A percentile compares a stretch with the other conserved stretches of the same genome.
Evolutionary conservation across 2,888 invertebrate genomes (phyloP).

Genomic region (Eupeodes latifasciatus): DNA sequence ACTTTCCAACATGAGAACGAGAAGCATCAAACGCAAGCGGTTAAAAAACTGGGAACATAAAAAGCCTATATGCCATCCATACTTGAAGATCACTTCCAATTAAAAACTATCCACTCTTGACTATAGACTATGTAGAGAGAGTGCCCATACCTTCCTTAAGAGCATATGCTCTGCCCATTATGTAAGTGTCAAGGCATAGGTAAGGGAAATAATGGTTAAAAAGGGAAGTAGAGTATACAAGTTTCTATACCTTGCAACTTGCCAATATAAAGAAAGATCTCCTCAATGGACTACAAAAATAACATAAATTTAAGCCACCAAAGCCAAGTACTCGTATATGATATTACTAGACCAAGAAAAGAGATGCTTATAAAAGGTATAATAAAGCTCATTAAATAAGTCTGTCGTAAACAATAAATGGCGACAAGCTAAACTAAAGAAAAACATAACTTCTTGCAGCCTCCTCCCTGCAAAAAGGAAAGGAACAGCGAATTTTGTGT

Average conservation of each 20-base stretch:
- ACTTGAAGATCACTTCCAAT: conserved; percentile 62
- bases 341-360: background rate
- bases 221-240: background rate
- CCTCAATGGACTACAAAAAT: conserved; percentile 41
- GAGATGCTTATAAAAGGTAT: conserved; percentile 30
- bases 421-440: conserved; percentile 18
- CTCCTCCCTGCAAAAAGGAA: background rate
- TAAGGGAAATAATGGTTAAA: conserved; percentile 3
- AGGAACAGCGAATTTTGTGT: background rate
- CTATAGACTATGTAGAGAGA: background rate
- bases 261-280: conserved; percentile 4
- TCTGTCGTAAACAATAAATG: conserved; percentile 42
- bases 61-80: conserved; percentile 43
- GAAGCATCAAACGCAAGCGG: conserved; percentile 22
- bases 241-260: background rate
- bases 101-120: conserved; percentile 49
- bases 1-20: conserved; percentile 61
- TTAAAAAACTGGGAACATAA: conserved; percentile 44
- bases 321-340: background rate
- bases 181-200: conserved; percentile 22
- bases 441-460: background rate
- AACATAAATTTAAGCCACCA: conserved; percentile 32
- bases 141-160: background rate
- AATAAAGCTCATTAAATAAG: conserved; percentile 40
- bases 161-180: conserved; percentile 12